These are phyloP conservation scores for Craseonycteris thonglongyai DNA, from an alignment of 2,113 vertebrate species.

Conservation along the genomic window DNA sequence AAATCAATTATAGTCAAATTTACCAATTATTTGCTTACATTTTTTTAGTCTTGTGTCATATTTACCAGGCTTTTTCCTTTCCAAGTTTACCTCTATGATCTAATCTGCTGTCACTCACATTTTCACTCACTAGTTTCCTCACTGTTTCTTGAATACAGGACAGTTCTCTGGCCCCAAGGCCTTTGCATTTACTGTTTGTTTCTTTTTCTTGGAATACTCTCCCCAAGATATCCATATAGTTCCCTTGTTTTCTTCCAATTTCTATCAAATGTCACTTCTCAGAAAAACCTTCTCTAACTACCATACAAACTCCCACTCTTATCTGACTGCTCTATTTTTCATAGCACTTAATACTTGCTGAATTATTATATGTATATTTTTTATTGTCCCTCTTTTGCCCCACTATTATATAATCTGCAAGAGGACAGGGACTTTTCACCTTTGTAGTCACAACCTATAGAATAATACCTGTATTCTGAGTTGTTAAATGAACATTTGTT, in stretches of 20 bases:
- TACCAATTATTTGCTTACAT: background rate
- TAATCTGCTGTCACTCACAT: background rate
- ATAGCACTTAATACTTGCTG: background rate
- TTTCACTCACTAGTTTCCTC: background rate
- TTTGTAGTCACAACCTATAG: background rate
- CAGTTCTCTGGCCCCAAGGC: background rate
- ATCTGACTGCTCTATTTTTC: background rate
- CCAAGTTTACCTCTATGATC: background rate
- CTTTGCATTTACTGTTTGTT: background rate
- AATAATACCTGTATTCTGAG: background rate
- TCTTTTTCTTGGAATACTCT: background rate
- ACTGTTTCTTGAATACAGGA: background rate
- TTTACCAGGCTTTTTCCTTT: background rate
- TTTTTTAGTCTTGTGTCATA: background rate
- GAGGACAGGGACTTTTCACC: background rate
- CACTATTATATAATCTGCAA: background rate
- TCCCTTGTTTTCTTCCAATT: background rate
- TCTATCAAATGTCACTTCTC: background rate
- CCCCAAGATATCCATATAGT: background rate
- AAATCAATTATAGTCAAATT: background rate
- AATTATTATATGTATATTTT: background rate
- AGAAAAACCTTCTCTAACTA: background rate
- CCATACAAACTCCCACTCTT: background rate
- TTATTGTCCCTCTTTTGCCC: background rate
- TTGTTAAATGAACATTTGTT: background rate